Percentiles rank a stretch among this genome's conserved stretches.
Evolutionary conservation across 2,113 vertebrate genomes (phyloP).

Genomic region (Irena cyanogastra): DNA sequence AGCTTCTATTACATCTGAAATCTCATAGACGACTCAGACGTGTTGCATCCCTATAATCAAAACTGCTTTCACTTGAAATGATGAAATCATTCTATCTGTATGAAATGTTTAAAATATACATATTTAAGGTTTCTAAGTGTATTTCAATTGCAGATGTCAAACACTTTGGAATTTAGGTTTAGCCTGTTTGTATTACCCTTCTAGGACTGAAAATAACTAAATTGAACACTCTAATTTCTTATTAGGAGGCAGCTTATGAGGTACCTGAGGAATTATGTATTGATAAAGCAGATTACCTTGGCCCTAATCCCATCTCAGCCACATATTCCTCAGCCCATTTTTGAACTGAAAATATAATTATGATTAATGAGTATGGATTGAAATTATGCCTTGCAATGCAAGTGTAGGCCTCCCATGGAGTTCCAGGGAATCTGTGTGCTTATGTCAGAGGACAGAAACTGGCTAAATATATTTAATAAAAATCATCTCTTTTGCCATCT

Average conservation of each 20-base stretch:
- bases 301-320: neutral
- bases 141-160: neutral
- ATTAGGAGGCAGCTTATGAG: neutral
- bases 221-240: neutral
- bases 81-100: neutral
- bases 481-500: neutral
- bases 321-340: neutral
- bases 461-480: slow-evolving; percentile 4
- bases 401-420: neutral
- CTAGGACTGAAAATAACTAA: neutral
- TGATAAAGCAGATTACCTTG: neutral
- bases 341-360: neutral
- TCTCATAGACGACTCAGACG: neutral
- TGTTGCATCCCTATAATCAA: neutral
- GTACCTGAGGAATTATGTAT: neutral
- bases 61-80: neutral
- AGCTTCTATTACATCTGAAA: neutral
- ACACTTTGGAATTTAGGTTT: neutral
- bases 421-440: neutral
- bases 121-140: neutral
- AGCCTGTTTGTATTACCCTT: neutral
- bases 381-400: neutral
- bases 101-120: neutral
- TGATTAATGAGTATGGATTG: neutral
- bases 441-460: neutral